These are phyloP conservation scores for Holothuria scabra DNA, from an alignment of 53 echinoderm and acorn worm genomes.

Conservation along the genomic window DNA sequence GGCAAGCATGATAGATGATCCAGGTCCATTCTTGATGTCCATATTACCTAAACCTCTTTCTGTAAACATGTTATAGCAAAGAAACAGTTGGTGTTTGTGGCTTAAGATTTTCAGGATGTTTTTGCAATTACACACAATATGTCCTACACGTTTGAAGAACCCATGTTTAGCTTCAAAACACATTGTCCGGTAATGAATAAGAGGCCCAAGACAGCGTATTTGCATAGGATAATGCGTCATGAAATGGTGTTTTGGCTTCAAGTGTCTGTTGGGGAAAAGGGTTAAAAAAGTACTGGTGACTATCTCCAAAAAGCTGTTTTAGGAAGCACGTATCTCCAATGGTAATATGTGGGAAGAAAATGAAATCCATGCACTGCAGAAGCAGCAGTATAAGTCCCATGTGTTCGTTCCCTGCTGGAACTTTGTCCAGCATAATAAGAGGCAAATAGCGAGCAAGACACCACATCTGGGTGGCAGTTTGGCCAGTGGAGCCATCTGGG, in stretches of 20 bases:
- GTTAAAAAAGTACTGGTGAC: constrained; percentile 24
- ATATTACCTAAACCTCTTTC: neutral
- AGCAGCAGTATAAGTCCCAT: constrained; percentile 42
- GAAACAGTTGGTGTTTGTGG: constrained; percentile 23
- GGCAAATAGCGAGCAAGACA: constrained; percentile 41
- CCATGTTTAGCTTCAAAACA: constrained; percentile 63
- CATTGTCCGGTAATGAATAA: constrained; percentile 63
- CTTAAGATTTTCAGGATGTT: constrained; percentile 51
- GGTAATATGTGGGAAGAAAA: constrained; percentile 24
- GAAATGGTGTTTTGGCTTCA: constrained; percentile 55
- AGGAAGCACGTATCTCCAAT: constrained; percentile 1
- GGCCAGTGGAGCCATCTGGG: constrained; percentile 55
- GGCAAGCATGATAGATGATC: neutral
- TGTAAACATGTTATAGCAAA: constrained; percentile 24
- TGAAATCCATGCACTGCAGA: constrained; percentile 53
- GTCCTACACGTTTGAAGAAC: constrained; percentile 48
- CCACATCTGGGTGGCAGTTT: constrained; percentile 59
- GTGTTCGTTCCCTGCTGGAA: constrained; percentile 38
- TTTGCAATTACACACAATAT: constrained; percentile 64
- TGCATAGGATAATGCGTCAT: constrained; percentile 48
- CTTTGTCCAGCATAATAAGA: constrained; percentile 37
- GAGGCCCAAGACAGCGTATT: constrained; percentile 49
- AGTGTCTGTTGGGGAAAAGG: constrained; percentile 31
- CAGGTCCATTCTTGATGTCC: constrained; percentile 23
- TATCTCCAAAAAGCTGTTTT: constrained; percentile 48